These are phyloP conservation scores for Heliconius nattereri DNA, from an alignment of 1,140 invertebrate species.

Conservation along the genomic window DNA sequence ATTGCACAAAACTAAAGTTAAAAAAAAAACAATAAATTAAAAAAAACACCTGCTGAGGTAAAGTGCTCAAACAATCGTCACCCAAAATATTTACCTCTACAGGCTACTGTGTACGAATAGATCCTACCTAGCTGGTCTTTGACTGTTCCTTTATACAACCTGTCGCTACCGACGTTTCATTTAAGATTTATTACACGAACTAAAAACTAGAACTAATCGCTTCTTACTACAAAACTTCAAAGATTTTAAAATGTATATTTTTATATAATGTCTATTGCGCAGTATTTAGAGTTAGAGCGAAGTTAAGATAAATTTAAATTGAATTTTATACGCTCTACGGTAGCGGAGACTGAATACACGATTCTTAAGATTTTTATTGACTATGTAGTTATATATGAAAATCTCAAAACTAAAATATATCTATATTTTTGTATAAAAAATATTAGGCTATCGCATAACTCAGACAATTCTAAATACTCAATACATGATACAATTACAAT, in stretches of 20 bases:
- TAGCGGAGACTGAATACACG: background rate
- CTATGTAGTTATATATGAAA: too few species aligned
- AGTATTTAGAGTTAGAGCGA: background rate
- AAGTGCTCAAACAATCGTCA: slow-evolving; percentile 42
- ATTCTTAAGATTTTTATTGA: background rate
- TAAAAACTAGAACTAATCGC: background rate
- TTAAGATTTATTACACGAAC: slow-evolving; percentile 34
- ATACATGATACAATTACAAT: too few species aligned
- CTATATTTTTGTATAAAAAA: too few species aligned
- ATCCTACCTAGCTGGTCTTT: slow-evolving; percentile 21
- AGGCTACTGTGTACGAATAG: slow-evolving; percentile 35
- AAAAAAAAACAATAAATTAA: background rate
- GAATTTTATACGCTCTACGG: background rate
- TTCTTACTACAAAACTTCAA: background rate
- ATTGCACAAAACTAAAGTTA: slow-evolving; percentile 19
- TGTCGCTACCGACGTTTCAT: slow-evolving; percentile 41
- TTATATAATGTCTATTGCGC: background rate
- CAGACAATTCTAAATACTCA: too few species aligned
- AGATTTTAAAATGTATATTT: background rate
- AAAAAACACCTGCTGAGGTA: slow-evolving; percentile 29
- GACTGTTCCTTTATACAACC: slow-evolving; percentile 45
- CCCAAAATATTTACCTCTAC: slow-evolving; percentile 63
- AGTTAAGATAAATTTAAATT: background rate
- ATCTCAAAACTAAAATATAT: too few species aligned
- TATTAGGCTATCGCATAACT: too few species aligned